These are phyloP conservation scores for Tokudaia muenninki DNA, from an alignment of 2,797 vertebrate genomes.

Conservation along the genomic window DNA sequence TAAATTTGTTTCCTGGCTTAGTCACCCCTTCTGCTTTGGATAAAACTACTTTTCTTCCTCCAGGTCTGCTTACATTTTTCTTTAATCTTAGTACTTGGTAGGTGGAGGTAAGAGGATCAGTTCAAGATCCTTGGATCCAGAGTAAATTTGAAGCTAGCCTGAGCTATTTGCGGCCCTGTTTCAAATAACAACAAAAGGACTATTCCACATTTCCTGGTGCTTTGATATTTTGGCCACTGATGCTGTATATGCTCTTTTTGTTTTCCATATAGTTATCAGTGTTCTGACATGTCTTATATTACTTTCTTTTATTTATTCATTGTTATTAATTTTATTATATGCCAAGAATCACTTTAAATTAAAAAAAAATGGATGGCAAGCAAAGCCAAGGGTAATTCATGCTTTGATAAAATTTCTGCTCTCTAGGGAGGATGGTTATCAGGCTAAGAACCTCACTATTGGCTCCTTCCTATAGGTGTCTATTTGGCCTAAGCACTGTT, in stretches of 20 bases:
- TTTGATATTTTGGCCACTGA: background rate
- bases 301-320: background rate
- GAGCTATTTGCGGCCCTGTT: background rate
- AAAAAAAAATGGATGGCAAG: background rate
- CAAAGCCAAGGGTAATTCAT: background rate
- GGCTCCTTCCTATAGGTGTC: background rate
- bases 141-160: background rate
- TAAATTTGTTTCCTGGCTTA: background rate
- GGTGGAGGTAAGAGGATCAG: background rate
- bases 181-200: background rate
- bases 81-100: background rate
- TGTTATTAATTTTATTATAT: background rate
- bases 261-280: background rate
- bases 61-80: background rate
- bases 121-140: background rate
- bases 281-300: background rate
- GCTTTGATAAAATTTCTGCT: background rate
- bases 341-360: background rate
- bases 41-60: background rate
- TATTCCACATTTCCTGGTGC: background rate
- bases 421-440: background rate
- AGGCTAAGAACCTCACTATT: background rate
- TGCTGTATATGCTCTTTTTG: background rate
- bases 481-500: background rate
- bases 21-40: background rate